Conservation (phyloP, 2,888 invertebrate genomes). For the Syrista parreyssii region DNA sequence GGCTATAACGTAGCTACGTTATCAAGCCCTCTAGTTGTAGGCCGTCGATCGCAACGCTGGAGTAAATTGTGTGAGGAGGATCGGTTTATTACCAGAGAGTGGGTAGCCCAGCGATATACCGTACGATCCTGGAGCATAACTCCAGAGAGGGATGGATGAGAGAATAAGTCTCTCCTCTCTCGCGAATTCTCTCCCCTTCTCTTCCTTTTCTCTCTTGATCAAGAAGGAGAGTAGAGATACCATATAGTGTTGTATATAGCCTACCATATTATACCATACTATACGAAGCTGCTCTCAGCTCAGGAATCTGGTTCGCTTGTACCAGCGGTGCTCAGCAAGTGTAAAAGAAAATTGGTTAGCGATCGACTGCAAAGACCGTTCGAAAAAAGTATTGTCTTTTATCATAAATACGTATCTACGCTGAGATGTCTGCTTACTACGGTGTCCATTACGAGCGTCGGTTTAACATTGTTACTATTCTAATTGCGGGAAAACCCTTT, state of each 20-base stretch:
- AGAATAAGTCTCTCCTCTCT: slow-evolving; percentile 4
- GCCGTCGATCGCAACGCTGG: slow-evolving; percentile 37
- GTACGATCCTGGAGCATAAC: background rate
- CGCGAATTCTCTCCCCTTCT: slow-evolving; percentile 17
- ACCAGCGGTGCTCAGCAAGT: slow-evolving; percentile 45
- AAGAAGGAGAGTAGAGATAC: background rate
- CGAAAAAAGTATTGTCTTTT: background rate
- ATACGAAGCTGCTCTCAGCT: slow-evolving; percentile 12
- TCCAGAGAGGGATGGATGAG: slow-evolving; percentile 13
- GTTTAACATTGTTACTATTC: background rate
- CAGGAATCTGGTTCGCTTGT: slow-evolving; percentile 49
- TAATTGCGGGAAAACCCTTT: background rate
- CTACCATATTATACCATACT: background rate
- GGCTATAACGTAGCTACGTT: slow-evolving; percentile 32
- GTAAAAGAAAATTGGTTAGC: background rate
- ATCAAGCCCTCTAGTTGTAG: background rate
- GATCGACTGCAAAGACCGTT: background rate
- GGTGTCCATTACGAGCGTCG: background rate
- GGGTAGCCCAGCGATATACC: background rate
- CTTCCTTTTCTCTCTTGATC: slow-evolving; percentile 22
- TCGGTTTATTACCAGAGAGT: slow-evolving; percentile 42
- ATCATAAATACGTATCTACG: background rate
- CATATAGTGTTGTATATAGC: background rate
- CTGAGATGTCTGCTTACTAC: background rate
- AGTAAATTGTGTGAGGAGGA: slow-evolving; percentile 47